These are phyloP conservation scores for Cinclus cinclus DNA, from an alignment of 2,113 vertebrate genomes.

Conservation along the genomic window DNA sequence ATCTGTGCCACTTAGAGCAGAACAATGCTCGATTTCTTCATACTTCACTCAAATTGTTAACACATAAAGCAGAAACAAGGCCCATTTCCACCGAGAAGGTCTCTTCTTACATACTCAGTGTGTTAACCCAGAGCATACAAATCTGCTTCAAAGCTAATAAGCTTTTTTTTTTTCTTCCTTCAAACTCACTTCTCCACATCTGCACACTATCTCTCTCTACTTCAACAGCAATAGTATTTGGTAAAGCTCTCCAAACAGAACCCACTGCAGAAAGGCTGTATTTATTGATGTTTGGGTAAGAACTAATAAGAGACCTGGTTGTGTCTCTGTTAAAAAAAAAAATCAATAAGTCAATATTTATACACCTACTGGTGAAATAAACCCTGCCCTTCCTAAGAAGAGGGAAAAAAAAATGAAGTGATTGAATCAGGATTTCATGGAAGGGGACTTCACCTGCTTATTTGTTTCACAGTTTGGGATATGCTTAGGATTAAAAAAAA, in stretches of 20 bases:
- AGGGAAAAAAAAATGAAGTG: constrained; percentile 6
- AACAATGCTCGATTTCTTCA: constrained; percentile 55
- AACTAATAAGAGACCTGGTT: constrained; percentile 24
- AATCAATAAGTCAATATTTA: constrained; percentile 52
- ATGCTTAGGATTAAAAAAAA: not conserved
- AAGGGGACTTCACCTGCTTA: not conserved
- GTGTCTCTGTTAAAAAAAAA: not conserved
- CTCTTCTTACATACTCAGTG: not conserved
- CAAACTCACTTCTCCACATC: constrained; percentile 36
- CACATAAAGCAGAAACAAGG: constrained; percentile 9
- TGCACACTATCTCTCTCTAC: not conserved
- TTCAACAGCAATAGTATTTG: constrained; percentile 46
- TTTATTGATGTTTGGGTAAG: constrained; percentile 46
- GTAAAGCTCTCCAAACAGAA: constrained; percentile 5
- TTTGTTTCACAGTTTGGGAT: not conserved
- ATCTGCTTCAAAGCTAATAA: constrained; percentile 48
- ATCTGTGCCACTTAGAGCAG: constrained; percentile 42
- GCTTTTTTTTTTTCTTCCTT: not conserved
- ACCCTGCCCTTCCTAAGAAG: not conserved
- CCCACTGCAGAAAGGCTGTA: constrained; percentile 8
- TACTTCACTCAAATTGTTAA: not conserved
- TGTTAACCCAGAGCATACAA: not conserved
- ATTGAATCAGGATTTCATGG: constrained; percentile 5
- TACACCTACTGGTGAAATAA: constrained; percentile 6
- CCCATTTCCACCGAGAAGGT: not conserved